A percentile compares a stretch with the other conserved stretches of the same genome.
phyloP scores from a whole-genome alignment of 2,888 invertebrate species.

The Synanthedon andrenaeformis region DNA sequence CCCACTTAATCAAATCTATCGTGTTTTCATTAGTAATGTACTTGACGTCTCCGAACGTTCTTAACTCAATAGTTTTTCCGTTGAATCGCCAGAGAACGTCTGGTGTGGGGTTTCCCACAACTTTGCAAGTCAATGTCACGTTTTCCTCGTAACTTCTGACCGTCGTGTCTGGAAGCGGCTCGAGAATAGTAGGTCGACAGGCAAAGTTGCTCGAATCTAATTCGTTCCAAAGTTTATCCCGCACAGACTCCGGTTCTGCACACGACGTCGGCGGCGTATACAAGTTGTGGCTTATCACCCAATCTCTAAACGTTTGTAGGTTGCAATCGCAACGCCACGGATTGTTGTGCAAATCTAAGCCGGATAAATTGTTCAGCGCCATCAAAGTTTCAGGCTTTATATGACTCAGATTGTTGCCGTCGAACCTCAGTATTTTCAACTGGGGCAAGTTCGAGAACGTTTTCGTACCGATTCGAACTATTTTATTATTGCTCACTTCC shows the following conservation, averaged over 20 bases:
- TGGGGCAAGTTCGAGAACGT: slow-evolving; percentile 78
- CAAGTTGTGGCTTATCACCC: slow-evolving; percentile 78
- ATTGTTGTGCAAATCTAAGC: slow-evolving; percentile 83
- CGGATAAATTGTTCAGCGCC: slow-evolving; percentile 76
- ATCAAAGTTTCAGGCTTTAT: slow-evolving; percentile 77
- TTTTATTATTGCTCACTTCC: slow-evolving; percentile 80
- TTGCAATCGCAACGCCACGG: slow-evolving; percentile 93
- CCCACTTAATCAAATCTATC: slow-evolving; percentile 68
- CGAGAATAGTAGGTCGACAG: slow-evolving; percentile 82
- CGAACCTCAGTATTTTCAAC: slow-evolving; percentile 77
- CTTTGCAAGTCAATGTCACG: slow-evolving; percentile 81
- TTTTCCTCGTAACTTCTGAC: slow-evolving; percentile 77
- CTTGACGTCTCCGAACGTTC: slow-evolving; percentile 60
- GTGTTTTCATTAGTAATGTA: slow-evolving; percentile 58
- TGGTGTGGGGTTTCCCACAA: slow-evolving; percentile 81
- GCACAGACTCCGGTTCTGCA: slow-evolving; percentile 74
- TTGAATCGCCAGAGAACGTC: slow-evolving; percentile 81
- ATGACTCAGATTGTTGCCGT: slow-evolving; percentile 80
- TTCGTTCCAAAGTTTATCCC: slow-evolving; percentile 81
- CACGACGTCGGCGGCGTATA: slow-evolving; percentile 83
- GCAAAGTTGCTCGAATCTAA: slow-evolving; percentile 81
- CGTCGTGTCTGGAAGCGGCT: slow-evolving; percentile 70
- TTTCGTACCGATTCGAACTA: slow-evolving; percentile 76
- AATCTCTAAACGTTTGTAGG: slow-evolving; percentile 82
- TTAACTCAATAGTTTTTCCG: slow-evolving; percentile 69